Evolutionary conservation across 2,113 vertebrate species (phyloP).

Genomic region (Paracanthobrama guichenoti): DNA sequence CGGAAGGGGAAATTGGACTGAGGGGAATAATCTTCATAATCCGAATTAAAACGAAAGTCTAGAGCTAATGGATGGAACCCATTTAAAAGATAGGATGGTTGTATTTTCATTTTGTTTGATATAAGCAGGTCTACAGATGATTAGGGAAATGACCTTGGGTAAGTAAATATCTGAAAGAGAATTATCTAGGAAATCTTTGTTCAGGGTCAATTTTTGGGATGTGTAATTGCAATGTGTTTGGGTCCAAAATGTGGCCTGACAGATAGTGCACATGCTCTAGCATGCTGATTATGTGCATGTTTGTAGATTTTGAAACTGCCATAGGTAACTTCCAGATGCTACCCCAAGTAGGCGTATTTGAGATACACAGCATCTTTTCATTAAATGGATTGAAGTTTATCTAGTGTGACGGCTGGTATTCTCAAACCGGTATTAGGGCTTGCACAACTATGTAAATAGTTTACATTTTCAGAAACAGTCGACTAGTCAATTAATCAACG

Average conservation of each 20-base stretch:
- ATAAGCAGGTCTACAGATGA: neutral
- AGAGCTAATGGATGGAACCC: conserved; percentile 25
- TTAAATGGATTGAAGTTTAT: neutral
- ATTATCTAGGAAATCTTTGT: conserved; percentile 7
- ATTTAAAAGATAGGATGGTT: conserved; percentile 23
- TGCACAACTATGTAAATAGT: neutral
- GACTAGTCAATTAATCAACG: neutral
- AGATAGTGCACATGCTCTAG: neutral
- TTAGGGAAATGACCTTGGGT: conserved; percentile 17
- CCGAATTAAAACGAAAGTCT: conserved; percentile 34
- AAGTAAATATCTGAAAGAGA: conserved; percentile 3
- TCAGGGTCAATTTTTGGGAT: neutral
- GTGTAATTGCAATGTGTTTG: conserved; percentile 1
- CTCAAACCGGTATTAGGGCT: neutral
- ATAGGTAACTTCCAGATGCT: neutral
- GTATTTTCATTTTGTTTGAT: conserved; percentile 3
- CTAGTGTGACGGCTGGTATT: neutral
- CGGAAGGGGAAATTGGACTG: conserved; percentile 21
- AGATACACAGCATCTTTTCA: neutral
- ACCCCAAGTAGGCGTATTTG: neutral
- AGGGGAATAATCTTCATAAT: conserved; percentile 38
- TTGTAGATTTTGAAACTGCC: neutral
- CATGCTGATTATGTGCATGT: neutral
- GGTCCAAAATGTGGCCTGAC: neutral
- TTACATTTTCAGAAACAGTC: neutral